Evolutionary conservation across 2,113 vertebrate genomes (phyloP), one percentile per base, ranked within the genome.

Genomic region (Sphaerodactylus townsendi): DNA sequence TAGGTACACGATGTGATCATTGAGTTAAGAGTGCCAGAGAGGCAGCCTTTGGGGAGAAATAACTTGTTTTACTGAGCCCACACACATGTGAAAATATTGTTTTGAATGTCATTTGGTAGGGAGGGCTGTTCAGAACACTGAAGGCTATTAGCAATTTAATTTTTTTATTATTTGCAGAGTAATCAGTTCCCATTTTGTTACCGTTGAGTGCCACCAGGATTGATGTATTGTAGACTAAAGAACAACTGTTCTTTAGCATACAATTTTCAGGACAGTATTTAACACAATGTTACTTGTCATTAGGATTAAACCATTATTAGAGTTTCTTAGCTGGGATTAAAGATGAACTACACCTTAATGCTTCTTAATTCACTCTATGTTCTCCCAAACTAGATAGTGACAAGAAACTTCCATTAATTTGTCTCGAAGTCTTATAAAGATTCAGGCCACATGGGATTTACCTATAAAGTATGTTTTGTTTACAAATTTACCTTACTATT

Each of bases 11-110:
- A 39, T 86, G 92, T 66, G 83, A 80, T 89, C 65, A 80, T 81
- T 90, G 79, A 77, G 78, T 83, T 84, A 35, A n/a, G 73, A 81
- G 89, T 89, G 86, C 85, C 85, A 78, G 84, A 79, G 46, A 50
- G 84, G 76, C 89, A 85, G 85, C 80, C 84, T 64, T 37, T 70
- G 46, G 41, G 2, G 68, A 37, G 74, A 85, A 81, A 10, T 37
- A 72, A 66, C 79, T 88, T 3, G n/a, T 88, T 91, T 89, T 83
- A 75, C 14, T 81, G 77, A 93, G 74, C 83, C 87, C 86, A 68
- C 78, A n/a, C 81, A 65, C 30, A 1, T 83, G 19, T 86, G 50
- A 84, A 86, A 89, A 73, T 79, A 83, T 87, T 75, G 25, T 90
- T 83, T 56, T 83, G 79, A 72, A 70, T 84, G 15, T 62, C n/a